Evolutionary conservation across 2,888 invertebrate genomes (phyloP).

Genomic region (Ferdinandea cuprea): DNA sequence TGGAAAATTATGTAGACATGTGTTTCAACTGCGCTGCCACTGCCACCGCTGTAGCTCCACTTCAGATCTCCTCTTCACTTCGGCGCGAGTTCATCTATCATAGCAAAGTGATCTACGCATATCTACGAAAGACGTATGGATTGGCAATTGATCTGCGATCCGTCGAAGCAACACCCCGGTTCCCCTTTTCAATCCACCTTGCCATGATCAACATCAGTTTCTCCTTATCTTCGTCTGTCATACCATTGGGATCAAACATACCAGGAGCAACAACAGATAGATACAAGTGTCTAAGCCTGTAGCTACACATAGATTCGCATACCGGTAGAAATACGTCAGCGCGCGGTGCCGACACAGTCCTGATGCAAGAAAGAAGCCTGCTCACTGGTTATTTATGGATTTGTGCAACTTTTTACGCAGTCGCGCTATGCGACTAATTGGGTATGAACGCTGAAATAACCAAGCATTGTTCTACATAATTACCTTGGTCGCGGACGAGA

Average conservation of each 20-base stretch:
- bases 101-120: slow-evolving; percentile 59
- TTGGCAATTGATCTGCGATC: slow-evolving; percentile 67
- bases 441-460: slow-evolving; percentile 80
- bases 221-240: slow-evolving; percentile 68
- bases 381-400: slow-evolving; percentile 81
- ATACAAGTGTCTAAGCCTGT: slow-evolving; percentile 76
- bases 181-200: slow-evolving; percentile 31
- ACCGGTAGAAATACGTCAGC: slow-evolving; percentile 69
- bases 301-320: slow-evolving; percentile 70
- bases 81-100: slow-evolving; percentile 55
- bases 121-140: slow-evolving; percentile 51
- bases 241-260: slow-evolving; percentile 61
- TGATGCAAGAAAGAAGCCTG: slow-evolving; percentile 66
- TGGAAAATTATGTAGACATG: slow-evolving; percentile 75
- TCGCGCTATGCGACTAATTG: slow-evolving; percentile 83
- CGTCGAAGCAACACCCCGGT: slow-evolving; percentile 18
- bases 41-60: slow-evolving; percentile 46
- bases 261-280: slow-evolving; percentile 74
- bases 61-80: slow-evolving; percentile 5
- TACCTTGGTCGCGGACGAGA: slow-evolving; percentile 78
- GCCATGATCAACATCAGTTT: slow-evolving; percentile 59
- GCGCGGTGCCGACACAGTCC: slow-evolving; percentile 72
- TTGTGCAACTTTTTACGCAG: slow-evolving; percentile 82
- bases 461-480: slow-evolving; percentile 81
- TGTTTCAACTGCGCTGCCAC: slow-evolving; percentile 66